Conservation (phyloP, 2,888 invertebrate species). For the Cantharis nigra region DNA sequence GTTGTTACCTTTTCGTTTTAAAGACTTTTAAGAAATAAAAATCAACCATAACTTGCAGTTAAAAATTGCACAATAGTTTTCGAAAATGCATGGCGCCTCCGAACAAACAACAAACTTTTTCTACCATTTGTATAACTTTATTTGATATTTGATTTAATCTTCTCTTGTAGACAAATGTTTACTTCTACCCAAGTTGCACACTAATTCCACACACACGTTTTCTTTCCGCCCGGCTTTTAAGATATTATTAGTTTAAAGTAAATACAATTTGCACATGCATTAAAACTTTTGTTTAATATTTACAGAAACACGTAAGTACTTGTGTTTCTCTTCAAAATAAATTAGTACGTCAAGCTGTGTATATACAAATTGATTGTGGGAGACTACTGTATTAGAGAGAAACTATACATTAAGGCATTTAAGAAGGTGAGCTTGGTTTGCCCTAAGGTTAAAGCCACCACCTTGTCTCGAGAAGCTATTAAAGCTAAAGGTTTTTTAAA, state of each 20-base stretch:
- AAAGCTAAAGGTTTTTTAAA: constrained; percentile 10
- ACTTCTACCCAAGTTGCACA: constrained; percentile 12
- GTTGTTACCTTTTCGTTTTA: not conserved
- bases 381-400: constrained; percentile 9
- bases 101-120: constrained; percentile 27
- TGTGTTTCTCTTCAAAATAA: constrained; percentile 3
- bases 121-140: constrained; percentile 28
- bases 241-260: constrained; percentile 1
- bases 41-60: not conserved
- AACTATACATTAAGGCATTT: constrained; percentile 11
- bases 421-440: constrained; percentile 5
- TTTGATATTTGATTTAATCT: constrained; percentile 32
- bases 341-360: constrained; percentile 15
- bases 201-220: constrained; percentile 13
- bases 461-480: constrained; percentile 32
- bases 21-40: not conserved
- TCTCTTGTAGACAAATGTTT: constrained; percentile 25
- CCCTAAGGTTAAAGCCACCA: constrained; percentile 15
- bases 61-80: too few relatives aligned
- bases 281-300: constrained; percentile 1
- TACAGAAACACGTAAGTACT: constrained; percentile 1
- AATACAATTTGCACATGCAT: constrained; percentile 3
- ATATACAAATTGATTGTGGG: constrained; percentile 6
- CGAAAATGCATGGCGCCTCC: constrained; percentile 28
- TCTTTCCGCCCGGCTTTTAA: not conserved